Evolutionary conservation across 2,797 vertebrate genomes (phyloP), one percentile per base, ranked within the genome.

Genomic region (Pangasius mekongensis): DNA sequence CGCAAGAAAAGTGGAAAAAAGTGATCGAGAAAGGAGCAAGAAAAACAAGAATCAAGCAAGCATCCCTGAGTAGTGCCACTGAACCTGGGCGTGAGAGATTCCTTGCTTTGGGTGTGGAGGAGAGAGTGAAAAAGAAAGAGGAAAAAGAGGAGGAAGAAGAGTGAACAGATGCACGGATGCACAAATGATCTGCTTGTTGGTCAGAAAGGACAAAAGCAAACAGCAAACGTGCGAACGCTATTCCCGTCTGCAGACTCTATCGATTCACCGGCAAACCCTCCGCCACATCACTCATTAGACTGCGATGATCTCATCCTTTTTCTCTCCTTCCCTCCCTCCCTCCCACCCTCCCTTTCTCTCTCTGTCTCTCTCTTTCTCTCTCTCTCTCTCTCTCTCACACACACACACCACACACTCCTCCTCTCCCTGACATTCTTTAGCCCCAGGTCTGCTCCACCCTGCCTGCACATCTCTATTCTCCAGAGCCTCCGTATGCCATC

Each of bases 221-320:
- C 78, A 87, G 13, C 91, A 90, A 93, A 93, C 92, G 87, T 88
- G 88, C 83, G 89, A 91, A 89, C 82, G 67, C 73, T 89, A 91
- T 93, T 93, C 92, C 90, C 80, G 91, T 89, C 91, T 93, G 93
- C 95, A 96, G 96, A 96, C 94, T 89, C 94, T 95, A 94, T 94
- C 94, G 94, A 96, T 96, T 93, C 94, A 95, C 95, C 95, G 85
- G 92, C 86, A 91, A 89, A 88, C 47, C 86, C 91, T 91, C 90
- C 87, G 91, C 93, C 95, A 94, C 93, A 93, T 94, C 94, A 93
- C 95, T 96, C 96, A 96, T 97, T 96, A 91, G 95, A 96, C 97
- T 97, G 97, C 97, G 97, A 97, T 98, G 98, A 98, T 97, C 97
- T 98, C 98, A 98, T 98, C 97, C 94, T 95, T 91, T 91, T 91